phyloP scores from a whole-genome alignment of 2,113 vertebrate genomes.

The Labeo rohita region DNA sequence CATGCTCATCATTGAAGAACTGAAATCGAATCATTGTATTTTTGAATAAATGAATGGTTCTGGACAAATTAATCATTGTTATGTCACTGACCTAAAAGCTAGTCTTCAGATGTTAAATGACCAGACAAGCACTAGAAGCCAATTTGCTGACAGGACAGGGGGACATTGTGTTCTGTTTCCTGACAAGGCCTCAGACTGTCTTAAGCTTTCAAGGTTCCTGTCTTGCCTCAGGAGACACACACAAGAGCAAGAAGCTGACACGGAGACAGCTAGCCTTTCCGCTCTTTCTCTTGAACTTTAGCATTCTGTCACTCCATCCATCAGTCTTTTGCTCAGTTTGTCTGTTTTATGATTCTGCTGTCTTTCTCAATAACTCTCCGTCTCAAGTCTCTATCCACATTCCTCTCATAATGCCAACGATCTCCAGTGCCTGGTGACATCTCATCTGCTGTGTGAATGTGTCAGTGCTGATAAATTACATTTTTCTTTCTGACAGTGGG shows the following conservation, averaged over 20 bases:
- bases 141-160: conserved; percentile 15
- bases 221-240: conserved; percentile 24
- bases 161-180: conserved; percentile 9
- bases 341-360: conserved; percentile 21
- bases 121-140: background rate
- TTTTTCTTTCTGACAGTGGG: conserved; percentile 36
- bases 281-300: background rate
- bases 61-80: background rate
- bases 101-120: background rate
- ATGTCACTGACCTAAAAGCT: background rate
- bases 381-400: conserved; percentile 18
- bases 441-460: conserved; percentile 18
- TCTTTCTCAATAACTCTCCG: conserved; percentile 4
- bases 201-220: conserved; percentile 12
- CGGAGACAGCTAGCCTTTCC: background rate
- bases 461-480: conserved; percentile 29
- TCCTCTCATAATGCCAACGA: background rate
- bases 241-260: conserved; percentile 24
- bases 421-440: background rate
- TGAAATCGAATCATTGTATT: background rate
- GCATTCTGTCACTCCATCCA: background rate
- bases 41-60: background rate
- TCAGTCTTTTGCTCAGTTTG: background rate
- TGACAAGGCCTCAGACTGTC: conserved; percentile 12
- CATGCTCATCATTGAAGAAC: background rate